A percentile compares a stretch with the other conserved stretches of the same genome.
Conservation (phyloP, 2,888 invertebrate species). For the Dolomedes plantarius region DNA sequence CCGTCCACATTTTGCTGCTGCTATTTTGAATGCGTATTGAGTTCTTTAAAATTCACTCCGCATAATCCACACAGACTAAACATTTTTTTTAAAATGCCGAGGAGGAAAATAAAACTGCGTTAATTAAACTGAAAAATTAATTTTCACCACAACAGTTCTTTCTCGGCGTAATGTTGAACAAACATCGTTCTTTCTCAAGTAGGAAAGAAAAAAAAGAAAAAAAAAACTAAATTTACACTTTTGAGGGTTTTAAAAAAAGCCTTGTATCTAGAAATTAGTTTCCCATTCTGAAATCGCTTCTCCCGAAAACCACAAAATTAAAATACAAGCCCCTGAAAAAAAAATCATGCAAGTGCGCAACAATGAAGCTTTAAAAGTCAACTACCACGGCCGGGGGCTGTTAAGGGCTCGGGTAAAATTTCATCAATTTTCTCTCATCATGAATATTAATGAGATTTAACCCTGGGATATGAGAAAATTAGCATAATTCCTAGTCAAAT, state of each 20-base stretch:
- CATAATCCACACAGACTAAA: too few relatives aligned
- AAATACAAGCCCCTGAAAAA: not conserved
- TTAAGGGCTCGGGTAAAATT: not conserved
- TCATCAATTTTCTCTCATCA: conserved; percentile 3
- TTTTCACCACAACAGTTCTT: too few relatives aligned
- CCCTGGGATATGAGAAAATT: not conserved
- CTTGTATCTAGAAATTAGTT: not conserved
- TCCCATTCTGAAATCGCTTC: not conserved
- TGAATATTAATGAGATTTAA: conserved; percentile 16
- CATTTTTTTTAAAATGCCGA: too few relatives aligned
- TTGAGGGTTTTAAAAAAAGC: too few relatives aligned
- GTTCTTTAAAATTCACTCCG: too few relatives aligned
- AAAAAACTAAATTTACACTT: too few relatives aligned
- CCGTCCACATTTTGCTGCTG: too few relatives aligned
- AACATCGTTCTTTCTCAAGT: not conserved
- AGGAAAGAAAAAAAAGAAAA: not conserved
- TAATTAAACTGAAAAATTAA: too few relatives aligned
- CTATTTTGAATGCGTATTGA: too few relatives aligned
- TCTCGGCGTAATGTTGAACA: not conserved
- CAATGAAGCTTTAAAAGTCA: conserved; percentile 9
- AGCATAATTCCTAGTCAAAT: not conserved
- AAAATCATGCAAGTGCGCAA: not conserved
- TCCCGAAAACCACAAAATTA: not conserved
- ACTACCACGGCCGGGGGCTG: not conserved
- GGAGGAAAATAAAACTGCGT: too few relatives aligned